Evolutionary conservation across 2,797 vertebrate species (phyloP), one percentile per base, ranked within the genome.

Genomic region (Hippopotamyrus pictus): DNA sequence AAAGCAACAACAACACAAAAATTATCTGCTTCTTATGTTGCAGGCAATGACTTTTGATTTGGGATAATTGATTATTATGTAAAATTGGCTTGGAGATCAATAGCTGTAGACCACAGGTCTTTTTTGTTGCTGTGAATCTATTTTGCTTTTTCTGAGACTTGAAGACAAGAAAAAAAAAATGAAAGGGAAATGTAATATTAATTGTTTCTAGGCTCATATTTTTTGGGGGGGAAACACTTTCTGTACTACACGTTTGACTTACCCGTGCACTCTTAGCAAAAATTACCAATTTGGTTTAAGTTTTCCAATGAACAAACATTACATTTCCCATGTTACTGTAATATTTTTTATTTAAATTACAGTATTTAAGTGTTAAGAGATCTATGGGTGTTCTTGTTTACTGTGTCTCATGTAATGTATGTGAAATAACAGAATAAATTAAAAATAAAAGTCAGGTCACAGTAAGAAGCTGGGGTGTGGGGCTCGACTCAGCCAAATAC

Each of bases 401-500:
- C 54, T 33, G 14, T 37, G 17, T 51, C 14, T 86, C 44, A 48
- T 46, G 17, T 2, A 69, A 83, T 53, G 88, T 69, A 86, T 86
- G 29, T 62, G 89, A 73, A 37, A 87, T 87, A 84, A 62, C 51
- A 37, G 12, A 73, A 73, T 83, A 69, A 88, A 89, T 90, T 53
- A 89, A 89, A 87, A 86, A 48, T 46, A 14, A 65, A 50, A 90
- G 89, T 92, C 88, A 93, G 92, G 92, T 93, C 92, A 95, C 91
- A 92, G 89, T 9, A 37, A 33, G 90, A 88, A 90, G 90, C 89
- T 88, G 88, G 76, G 92, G 79, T 90, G 90, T 92, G 41, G 41
- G 41, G 41, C 41, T 90, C 90, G 92, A 84, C 91, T 89, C 92
- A 93, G 91, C 90, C 93, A 92, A 92, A 93, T 91, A 93, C 91